phyloP scores from a whole-genome alignment of 2,113 vertebrate species.

The Chaenocephalus aceratus region DNA sequence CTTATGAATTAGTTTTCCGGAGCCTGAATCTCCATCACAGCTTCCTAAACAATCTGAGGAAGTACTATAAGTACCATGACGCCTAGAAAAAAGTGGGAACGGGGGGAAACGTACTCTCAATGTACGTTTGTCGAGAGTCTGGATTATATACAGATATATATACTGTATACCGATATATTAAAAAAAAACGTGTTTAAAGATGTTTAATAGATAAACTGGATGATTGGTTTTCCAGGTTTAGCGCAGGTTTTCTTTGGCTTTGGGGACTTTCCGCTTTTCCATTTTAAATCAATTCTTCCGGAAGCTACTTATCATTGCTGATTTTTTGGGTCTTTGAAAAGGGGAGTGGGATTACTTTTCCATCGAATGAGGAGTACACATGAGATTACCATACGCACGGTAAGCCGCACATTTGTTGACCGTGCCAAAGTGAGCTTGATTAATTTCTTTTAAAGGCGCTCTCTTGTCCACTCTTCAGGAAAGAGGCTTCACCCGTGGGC shows the following conservation, averaged over 20 bases:
- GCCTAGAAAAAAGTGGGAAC: conserved; percentile 17
- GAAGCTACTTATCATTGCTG: conserved; percentile 78
- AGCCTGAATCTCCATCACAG: conserved; percentile 30
- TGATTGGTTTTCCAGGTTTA: conserved; percentile 72
- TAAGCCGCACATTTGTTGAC: conserved; percentile 52
- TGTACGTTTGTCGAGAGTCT: conserved; percentile 39
- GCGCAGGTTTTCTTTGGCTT: conserved; percentile 60
- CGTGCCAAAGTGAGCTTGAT: conserved; percentile 53
- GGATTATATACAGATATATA: no score
- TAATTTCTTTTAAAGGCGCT: conserved; percentile 59
- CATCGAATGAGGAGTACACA: conserved; percentile 60
- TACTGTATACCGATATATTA: conserved; percentile 61
- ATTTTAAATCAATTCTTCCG: conserved; percentile 73
- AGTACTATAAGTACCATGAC: conserved; percentile 27
- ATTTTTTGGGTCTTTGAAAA: conserved; percentile 64
- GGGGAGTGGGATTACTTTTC: conserved; percentile 72
- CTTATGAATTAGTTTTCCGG: conserved; percentile 48
- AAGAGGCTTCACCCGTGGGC: conserved; percentile 22
- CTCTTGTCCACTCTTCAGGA: not conserved
- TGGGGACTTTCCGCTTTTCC: conserved; percentile 56
- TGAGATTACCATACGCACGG: conserved; percentile 63
- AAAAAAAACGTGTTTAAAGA: conserved; percentile 52
- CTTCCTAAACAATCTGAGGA: conserved; percentile 14
- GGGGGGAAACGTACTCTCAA: conserved; percentile 29
- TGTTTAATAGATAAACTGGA: conserved; percentile 73